These are phyloP conservation scores for Gallinago solitaria DNA, from an alignment of 2,797 vertebrate genomes.

Conservation along the genomic window DNA sequence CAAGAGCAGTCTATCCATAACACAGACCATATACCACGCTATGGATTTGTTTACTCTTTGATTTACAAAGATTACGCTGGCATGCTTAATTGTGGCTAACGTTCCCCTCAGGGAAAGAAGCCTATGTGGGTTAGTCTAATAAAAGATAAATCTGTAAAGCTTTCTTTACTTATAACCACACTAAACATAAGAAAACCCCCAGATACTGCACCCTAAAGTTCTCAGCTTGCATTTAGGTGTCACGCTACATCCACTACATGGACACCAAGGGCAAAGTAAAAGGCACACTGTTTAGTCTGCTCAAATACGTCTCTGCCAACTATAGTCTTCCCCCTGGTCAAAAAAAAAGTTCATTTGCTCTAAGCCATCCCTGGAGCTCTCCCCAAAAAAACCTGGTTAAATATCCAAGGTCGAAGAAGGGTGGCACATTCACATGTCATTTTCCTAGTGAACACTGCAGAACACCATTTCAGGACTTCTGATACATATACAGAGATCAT, in stretches of 20 bases:
- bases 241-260: not conserved
- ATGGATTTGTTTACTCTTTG: slow-evolving; percentile 50
- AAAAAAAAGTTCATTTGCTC: not conserved
- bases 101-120: not conserved
- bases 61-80: slow-evolving; percentile 21
- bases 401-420: not conserved
- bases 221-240: not conserved
- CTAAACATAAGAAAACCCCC: not conserved
- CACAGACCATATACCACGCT: not conserved
- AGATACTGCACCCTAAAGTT: not conserved
- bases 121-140: slow-evolving; percentile 31
- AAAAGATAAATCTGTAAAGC: slow-evolving; percentile 50
- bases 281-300: not conserved
- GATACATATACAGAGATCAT: not conserved
- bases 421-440: not conserved
- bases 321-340: not conserved
- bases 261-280: not conserved
- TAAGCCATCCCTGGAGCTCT: not conserved
- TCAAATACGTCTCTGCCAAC: not conserved
- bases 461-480: not conserved
- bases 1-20: not conserved
- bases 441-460: not conserved
- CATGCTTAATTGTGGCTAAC: not conserved
- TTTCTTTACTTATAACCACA: slow-evolving; percentile 28
- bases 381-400: not conserved